Evolutionary conservation across 1,140 invertebrate genomes (phyloP).

Genomic region (Cepaea nemoralis): DNA sequence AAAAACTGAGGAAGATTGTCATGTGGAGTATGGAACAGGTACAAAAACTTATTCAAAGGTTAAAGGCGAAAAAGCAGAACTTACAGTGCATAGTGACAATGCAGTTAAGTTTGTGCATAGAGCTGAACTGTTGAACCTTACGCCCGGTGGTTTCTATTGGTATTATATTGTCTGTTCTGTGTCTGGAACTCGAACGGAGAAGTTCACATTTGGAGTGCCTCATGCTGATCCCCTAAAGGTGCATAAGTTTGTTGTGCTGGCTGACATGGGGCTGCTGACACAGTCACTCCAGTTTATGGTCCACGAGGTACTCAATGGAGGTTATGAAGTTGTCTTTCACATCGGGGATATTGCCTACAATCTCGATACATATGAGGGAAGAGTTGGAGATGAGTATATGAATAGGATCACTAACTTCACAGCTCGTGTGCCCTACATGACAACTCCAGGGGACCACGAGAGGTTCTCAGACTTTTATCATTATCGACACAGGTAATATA

Average conservation of each 20-base stretch:
- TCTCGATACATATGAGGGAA: slow-evolving; percentile 62
- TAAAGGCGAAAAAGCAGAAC: slow-evolving; percentile 47
- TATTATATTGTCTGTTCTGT: slow-evolving; percentile 53
- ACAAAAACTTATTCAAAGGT: slow-evolving; percentile 37
- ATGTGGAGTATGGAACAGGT: slow-evolving; percentile 53
- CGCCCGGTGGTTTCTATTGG: slow-evolving; percentile 52
- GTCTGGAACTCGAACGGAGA: slow-evolving; percentile 45
- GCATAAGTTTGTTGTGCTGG: slow-evolving; percentile 82
- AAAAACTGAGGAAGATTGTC: slow-evolving; percentile 41
- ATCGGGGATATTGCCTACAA: slow-evolving; percentile 77
- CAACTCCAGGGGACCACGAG: slow-evolving; percentile 72
- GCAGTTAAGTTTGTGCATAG: slow-evolving; percentile 56
- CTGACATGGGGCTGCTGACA: slow-evolving; percentile 92
- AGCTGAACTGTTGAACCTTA: slow-evolving; percentile 50
- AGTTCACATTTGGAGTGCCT: slow-evolving; percentile 55
- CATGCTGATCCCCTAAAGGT: slow-evolving; percentile 29
- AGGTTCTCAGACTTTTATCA: slow-evolving; percentile 46
- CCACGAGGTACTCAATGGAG: slow-evolving; percentile 82
- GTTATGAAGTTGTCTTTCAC: slow-evolving; percentile 89
- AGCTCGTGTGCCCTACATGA: slow-evolving; percentile 71
- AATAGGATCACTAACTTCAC: slow-evolving; percentile 66
- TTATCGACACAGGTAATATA: slow-evolving; percentile 64
- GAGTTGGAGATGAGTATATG: slow-evolving; percentile 68
- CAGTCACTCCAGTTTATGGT: slow-evolving; percentile 82
- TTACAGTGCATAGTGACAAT: slow-evolving; percentile 47